phyloP scores from a whole-genome alignment of 2,113 vertebrate species.

The Pygoscelis antarcticus region DNA sequence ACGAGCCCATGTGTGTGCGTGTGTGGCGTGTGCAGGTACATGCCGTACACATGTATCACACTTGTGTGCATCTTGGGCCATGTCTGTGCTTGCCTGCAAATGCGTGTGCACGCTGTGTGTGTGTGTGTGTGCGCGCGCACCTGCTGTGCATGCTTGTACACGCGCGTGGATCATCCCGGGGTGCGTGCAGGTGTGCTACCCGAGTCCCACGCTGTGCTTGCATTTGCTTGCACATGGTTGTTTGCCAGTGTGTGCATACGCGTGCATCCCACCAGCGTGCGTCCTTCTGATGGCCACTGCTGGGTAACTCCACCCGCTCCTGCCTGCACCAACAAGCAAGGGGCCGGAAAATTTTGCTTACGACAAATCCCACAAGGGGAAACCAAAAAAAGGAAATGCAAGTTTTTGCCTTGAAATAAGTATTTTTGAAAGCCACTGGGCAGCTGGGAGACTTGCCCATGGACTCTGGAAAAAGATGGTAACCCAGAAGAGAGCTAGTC shows the following conservation, averaged over 20 bases:
- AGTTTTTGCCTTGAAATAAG: background rate
- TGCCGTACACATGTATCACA: rapidly evolving
- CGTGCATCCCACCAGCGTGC: rapidly evolving
- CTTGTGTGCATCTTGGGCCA: background rate
- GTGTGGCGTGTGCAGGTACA: background rate
- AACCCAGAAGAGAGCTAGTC: background rate
- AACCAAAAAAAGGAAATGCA: background rate
- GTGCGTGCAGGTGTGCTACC: background rate
- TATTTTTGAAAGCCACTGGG: background rate
- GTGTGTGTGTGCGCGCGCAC: too few relatives aligned
- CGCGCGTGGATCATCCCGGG: rapidly evolving
- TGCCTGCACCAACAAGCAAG: background rate
- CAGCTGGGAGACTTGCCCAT: background rate
- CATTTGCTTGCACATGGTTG: background rate
- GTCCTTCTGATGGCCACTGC: too few relatives aligned
- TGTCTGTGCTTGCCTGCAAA: background rate
- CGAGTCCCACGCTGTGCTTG: rapidly evolving
- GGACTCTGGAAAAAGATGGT: background rate
- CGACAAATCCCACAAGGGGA: background rate
- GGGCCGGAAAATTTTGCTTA: background rate
- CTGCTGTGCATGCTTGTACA: background rate
- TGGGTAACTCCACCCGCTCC: background rate
- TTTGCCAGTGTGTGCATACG: too few relatives aligned
- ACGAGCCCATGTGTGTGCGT: rapidly evolving
- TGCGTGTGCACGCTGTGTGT: rapidly evolving